Evolutionary conservation across 2,113 vertebrate species (phyloP).

Genomic region (Cinclus mexicanus): DNA sequence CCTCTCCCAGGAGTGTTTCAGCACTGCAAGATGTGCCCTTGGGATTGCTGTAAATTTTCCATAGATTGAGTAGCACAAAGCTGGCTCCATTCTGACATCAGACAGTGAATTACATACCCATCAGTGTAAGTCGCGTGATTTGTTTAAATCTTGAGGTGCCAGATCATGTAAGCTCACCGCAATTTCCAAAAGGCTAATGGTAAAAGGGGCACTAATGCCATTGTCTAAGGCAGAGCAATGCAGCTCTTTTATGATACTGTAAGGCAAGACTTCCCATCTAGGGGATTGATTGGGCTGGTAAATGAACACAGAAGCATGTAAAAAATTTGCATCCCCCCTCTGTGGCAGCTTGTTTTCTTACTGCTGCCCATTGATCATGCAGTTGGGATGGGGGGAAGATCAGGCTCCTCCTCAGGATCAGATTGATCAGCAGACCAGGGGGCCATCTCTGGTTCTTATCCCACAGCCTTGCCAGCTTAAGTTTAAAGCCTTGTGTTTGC

Average conservation of each 20-base stretch:
- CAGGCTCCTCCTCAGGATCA: neutral
- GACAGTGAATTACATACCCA: neutral
- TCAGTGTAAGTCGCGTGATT: fast-evolving
- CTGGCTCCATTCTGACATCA: neutral
- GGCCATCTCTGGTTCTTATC: neutral
- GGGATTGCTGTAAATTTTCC: neutral
- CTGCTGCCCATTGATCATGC: neutral
- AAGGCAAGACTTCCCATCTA: neutral
- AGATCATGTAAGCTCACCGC: too few species aligned
- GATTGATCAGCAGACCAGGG: too few species aligned
- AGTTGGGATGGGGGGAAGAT: too few species aligned
- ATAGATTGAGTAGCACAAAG: neutral
- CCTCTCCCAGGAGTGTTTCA: neutral
- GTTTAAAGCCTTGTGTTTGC: neutral
- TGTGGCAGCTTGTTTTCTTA: neutral
- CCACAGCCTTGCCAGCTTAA: too few species aligned
- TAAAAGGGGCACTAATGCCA: neutral
- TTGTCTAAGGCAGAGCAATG: neutral
- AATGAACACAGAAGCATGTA: too few species aligned
- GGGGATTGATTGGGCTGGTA: neutral
- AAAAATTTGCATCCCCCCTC: neutral
- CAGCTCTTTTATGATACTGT: too few species aligned
- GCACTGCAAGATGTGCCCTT: fast-evolving
- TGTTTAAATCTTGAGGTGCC: too few species aligned
- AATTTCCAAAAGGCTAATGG: neutral